These are phyloP conservation scores for Spea hammondii DNA, from an alignment of 2,797 vertebrate genomes.

Conservation along the genomic window DNA sequence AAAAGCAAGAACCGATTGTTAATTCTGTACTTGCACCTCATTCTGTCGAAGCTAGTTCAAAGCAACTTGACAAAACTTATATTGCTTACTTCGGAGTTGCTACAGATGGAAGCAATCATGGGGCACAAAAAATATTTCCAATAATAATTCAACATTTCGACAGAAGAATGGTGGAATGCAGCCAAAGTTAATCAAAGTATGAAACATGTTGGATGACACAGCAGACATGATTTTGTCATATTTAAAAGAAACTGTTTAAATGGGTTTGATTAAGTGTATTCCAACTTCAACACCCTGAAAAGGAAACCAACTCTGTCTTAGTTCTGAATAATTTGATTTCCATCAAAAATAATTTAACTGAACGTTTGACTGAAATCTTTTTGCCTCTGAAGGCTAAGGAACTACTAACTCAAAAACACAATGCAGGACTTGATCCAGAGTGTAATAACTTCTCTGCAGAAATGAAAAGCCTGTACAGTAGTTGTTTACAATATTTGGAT, in stretches of 20 bases:
- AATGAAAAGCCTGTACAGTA: neutral
- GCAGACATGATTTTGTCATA: neutral
- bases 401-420: conserved; percentile 12
- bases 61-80: neutral
- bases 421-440: neutral
- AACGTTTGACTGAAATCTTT: neutral
- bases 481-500: too few relatives aligned
- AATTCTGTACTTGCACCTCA: conserved; percentile 8
- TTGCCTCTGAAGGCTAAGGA: neutral
- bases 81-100: neutral
- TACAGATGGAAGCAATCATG: conserved; percentile 15
- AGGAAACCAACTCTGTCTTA: too few relatives aligned
- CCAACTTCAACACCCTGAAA: neutral
- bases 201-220: neutral
- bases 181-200: neutral
- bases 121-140: conserved; percentile 12
- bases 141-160: conserved; percentile 24
- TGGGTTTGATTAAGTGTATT: neutral
- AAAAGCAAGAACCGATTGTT: conserved; percentile 17
- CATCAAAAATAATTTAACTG: too few relatives aligned
- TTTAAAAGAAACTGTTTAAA: conserved; percentile 3
- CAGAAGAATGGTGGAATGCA: neutral
- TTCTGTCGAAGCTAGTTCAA: neutral
- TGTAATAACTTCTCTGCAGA: neutral
- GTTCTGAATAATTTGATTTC: too few relatives aligned